These are phyloP conservation scores for Itoplectis maculator DNA, from an alignment of 2,888 invertebrate species.

Conservation along the genomic window DNA sequence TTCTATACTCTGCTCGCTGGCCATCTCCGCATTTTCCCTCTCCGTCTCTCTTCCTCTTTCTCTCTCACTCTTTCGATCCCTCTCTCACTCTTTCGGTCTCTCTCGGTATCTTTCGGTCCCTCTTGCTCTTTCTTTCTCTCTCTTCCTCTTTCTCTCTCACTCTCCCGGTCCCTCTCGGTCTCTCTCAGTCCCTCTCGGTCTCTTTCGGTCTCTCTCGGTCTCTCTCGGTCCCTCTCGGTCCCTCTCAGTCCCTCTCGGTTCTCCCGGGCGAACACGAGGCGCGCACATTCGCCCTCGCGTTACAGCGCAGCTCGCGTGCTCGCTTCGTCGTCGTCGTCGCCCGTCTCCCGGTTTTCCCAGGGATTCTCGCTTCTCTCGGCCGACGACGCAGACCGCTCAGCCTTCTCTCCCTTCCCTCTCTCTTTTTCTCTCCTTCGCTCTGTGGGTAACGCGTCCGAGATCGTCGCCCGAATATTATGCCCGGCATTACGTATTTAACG, in stretches of 20 bases:
- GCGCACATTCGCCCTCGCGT: constrained; percentile 59
- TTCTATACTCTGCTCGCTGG: constrained; percentile 32
- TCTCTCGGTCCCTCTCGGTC: constrained; percentile 8
- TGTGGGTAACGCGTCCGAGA: too few species aligned
- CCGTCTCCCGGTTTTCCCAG: constrained; percentile 29
- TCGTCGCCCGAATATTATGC: constrained; percentile 63
- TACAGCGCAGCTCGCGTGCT: constrained; percentile 52
- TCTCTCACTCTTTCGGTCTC: too few species aligned
- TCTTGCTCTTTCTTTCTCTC: constrained; percentile 10
- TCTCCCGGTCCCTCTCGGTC: constrained; percentile 2
- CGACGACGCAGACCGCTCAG: constrained; percentile 28
- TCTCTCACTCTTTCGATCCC: too few species aligned
- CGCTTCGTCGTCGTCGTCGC: constrained; percentile 53
- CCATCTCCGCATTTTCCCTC: constrained; percentile 27
- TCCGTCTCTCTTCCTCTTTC: constrained; percentile 16
- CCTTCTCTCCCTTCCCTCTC: too few species aligned
- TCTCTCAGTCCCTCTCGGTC: constrained; percentile 7
- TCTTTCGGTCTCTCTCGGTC: constrained; percentile 10
- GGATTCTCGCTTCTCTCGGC: constrained; percentile 55
- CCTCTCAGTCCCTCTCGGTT: neutral
- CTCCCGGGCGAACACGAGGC: constrained; percentile 46
- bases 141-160: too few species aligned
- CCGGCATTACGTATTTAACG: constrained; percentile 68
- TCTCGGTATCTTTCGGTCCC: constrained; percentile 3
- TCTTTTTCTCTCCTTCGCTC: too few species aligned